These are phyloP conservation scores for Lepidochrysops patricia DNA, from an alignment of 2,888 invertebrate genomes.

Conservation along the genomic window DNA sequence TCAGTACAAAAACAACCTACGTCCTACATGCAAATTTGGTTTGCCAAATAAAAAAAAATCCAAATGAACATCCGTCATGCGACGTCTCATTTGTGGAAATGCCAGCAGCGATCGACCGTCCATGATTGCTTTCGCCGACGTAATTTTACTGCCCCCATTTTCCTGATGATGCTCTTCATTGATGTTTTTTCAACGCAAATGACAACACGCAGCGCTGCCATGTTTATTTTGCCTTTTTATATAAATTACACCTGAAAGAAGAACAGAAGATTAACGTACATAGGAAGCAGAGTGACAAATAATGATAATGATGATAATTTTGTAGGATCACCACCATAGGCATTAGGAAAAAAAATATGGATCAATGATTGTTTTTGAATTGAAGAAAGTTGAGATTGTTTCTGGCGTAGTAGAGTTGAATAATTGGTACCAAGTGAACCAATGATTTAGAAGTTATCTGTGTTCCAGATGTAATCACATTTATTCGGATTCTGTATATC, in stretches of 20 bases:
- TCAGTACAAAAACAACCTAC: background rate
- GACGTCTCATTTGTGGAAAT: conserved; percentile 46
- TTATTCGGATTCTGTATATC: background rate
- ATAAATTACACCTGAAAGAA: conserved; percentile 14
- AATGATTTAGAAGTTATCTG: background rate
- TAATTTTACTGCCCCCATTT: conserved; percentile 37
- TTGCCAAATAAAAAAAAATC: conserved; percentile 13
- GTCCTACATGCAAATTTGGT: no score
- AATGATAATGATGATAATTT: no score
- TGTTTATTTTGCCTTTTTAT: conserved; percentile 26
- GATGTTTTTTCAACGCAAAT: conserved; percentile 32
- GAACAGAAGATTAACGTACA: no score
- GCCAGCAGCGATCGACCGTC: conserved; percentile 31
- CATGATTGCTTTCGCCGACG: conserved; percentile 40
- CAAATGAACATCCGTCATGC: conserved; percentile 26
- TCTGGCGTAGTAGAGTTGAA: background rate
- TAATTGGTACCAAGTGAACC: background rate
- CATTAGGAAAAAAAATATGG: no score
- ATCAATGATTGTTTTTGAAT: background rate
- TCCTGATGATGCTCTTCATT: conserved; percentile 28
- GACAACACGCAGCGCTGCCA: conserved; percentile 29
- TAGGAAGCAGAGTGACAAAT: no score
- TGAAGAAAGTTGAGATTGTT: background rate
- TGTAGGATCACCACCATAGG: no score
- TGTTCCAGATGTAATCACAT: background rate